Evolutionary conservation across 2,113 vertebrate species (phyloP), one percentile per base, ranked within the genome.

Genomic region (Psammodynastes pulverulentus): DNA sequence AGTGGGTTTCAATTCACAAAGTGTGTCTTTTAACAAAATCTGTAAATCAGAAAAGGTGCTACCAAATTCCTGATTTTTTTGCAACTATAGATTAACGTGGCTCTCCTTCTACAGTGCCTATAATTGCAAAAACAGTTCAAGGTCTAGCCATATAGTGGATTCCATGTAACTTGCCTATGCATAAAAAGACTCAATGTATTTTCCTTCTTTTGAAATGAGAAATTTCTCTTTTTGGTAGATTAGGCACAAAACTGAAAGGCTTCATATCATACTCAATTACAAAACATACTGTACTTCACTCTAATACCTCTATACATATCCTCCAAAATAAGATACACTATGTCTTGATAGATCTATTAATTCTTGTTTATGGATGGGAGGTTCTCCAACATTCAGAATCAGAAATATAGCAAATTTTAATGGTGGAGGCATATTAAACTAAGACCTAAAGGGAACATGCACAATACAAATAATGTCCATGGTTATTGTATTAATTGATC

Each of bases 251-350:
- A 84, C 5, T 84, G 26, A 24, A 79, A 19, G 10, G 4, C 29
- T 9, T 87, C 45, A 49, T 12, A 17, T 87, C 45, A 49, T 12
- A 17, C 12, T 46, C 12, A 87, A 7, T 3, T 9, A 87, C 17
- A 39, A 21, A 12, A 19, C 26, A 26, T 23, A 46, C 24, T 45
- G 5, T 43, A 43, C 26, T 49, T 52, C 19, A 91, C 48, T 54
- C 24, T 46, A 87, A 39, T 84, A 84, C 3, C 24, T 84, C 85
- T 89, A 91, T 39, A 26, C 46, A 21, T 23, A 79, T 62, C 45
- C 79, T 93, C 88, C 90, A 91, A 97, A 62, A 72, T 97, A 98
- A 97, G 98, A 98, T 98, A 98, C 97, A 98, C 88, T 90, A 98
- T 93, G 86, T 96, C 96, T 72, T 95, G 95, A 39, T 87, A 89